phyloP scores from a whole-genome alignment of 2,888 invertebrate species.

The Agrochola litura region DNA sequence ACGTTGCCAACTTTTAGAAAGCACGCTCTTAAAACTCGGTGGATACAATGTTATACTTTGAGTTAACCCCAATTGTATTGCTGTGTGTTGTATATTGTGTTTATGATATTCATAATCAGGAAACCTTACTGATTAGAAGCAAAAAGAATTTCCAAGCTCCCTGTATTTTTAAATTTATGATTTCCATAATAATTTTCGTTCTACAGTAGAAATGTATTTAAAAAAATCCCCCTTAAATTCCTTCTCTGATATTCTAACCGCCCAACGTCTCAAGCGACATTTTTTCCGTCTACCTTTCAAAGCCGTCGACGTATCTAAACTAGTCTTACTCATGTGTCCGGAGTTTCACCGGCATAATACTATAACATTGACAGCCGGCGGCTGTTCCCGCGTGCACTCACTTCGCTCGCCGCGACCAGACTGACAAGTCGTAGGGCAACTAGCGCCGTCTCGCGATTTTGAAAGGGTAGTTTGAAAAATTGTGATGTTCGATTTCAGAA shows the following conservation, averaged over 20 bases:
- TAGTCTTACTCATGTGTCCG: constrained; percentile 65
- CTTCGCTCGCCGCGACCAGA: constrained; percentile 48
- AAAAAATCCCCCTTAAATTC: not conserved
- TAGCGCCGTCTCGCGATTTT: constrained; percentile 6
- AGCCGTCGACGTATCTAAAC: constrained; percentile 61
- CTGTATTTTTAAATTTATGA: constrained; percentile 11
- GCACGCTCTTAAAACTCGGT: not conserved
- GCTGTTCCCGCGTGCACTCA: constrained; percentile 46
- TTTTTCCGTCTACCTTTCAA: not conserved
- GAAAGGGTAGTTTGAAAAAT: not conserved
- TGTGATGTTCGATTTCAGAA: constrained; percentile 5
- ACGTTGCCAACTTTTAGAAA: too few relatives aligned
- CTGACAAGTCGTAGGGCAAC: not conserved
- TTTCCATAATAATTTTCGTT: too few relatives aligned
- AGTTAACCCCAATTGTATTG: constrained; percentile 4
- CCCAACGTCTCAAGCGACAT: not conserved
- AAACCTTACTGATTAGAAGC: not conserved
- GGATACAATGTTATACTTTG: not conserved
- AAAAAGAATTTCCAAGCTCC: constrained; percentile 15
- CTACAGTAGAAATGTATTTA: not conserved
- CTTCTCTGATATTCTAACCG: not conserved
- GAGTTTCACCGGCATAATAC: constrained; percentile 69
- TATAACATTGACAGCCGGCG: constrained; percentile 68
- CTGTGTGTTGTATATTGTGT: too few relatives aligned
- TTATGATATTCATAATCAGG: not conserved